Conservation (phyloP, 53 echinoderm and acorn worm genomes). For the Temnopleurus reevesii region DNA sequence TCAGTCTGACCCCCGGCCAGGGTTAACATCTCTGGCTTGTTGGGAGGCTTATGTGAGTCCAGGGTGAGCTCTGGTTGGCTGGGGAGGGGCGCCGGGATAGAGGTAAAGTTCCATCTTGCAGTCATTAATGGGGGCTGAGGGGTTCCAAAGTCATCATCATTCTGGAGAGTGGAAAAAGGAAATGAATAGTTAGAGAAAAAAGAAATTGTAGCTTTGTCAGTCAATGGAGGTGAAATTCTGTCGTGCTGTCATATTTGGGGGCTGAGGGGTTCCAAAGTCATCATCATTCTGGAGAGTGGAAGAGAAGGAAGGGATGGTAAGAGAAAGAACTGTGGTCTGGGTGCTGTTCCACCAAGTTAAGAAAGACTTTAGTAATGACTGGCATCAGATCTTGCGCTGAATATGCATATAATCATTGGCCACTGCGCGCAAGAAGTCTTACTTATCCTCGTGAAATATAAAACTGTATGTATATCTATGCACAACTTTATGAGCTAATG, state of each 20-base stretch:
- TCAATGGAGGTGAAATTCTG: no score
- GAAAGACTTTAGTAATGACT: no score
- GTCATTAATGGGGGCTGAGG: conserved; percentile 34
- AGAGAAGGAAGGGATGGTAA: background rate
- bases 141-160: conserved; percentile 10
- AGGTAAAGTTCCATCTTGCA: conserved; percentile 46
- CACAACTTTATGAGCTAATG: no score
- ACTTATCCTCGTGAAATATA: no score
- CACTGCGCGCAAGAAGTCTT: no score
- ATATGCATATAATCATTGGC: no score
- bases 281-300: background rate
- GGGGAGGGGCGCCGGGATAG: background rate
- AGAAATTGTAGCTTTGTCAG: background rate
- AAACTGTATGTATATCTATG: no score
- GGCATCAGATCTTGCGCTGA: no score
- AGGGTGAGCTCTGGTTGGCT: conserved; percentile 6
- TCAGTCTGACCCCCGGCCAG: background rate
- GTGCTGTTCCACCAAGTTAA: no score
- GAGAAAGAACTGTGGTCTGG: no score
- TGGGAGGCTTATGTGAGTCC: background rate
- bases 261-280: conserved; percentile 16
- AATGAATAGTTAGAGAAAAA: background rate
- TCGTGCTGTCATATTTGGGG: conserved; percentile 39
- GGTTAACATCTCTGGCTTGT: background rate
- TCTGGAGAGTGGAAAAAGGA: background rate